Base-by-base conservation (phyloP, 2,888 invertebrate genomes). In the Nomada hirtipes region DNA sequence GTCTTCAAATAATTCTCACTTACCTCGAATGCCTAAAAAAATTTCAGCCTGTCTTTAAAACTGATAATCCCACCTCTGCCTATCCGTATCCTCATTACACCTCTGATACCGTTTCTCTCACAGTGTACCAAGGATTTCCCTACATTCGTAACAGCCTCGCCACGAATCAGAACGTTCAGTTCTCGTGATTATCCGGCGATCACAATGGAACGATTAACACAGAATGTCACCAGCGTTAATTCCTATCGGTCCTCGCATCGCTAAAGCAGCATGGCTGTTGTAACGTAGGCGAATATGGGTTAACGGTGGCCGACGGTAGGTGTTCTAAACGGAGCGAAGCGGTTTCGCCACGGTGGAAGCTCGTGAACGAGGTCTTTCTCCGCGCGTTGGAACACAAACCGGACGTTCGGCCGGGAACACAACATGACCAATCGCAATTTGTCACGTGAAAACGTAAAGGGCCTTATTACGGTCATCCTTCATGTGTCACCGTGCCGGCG, bases 401-500 rank as follows among this genome's bases (percentile, higher is more conserved):
- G 75, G 55, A 74, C 82, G 69, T 82, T 70, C 71, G 75, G 75
- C 57, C 64, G 63, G 82, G 3, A 57, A 71, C 60, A 36, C 50
- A 76, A 74, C 86, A 63, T 71, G 87, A 73, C 84, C 84, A 79
- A 84, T 88, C 77, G 88, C 80, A 89, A 88, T 88, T 88, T 88
- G 89, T 88, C 88, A 89, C 80, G 83, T 83, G 78, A 87, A 80
- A 83, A 89, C 82, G 80, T 80, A 89, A 89, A 83, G 86, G 79
- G 82, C 75, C 73, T 88, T 86, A 88, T 88, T 87, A 86, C 84
- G 80, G 82, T 86, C 84, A 87, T 88, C 83, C 68, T 79, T 88
- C 89, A 89, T 70, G 63, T 78, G 88, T 88, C 89, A 80, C 86
- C 79, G 76, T 61, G 61, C 42, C 63, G 65, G 76, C 67, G 84